Evolutionary conservation across 2,888 invertebrate species (phyloP).

Genomic region (Lutraria lutraria): DNA sequence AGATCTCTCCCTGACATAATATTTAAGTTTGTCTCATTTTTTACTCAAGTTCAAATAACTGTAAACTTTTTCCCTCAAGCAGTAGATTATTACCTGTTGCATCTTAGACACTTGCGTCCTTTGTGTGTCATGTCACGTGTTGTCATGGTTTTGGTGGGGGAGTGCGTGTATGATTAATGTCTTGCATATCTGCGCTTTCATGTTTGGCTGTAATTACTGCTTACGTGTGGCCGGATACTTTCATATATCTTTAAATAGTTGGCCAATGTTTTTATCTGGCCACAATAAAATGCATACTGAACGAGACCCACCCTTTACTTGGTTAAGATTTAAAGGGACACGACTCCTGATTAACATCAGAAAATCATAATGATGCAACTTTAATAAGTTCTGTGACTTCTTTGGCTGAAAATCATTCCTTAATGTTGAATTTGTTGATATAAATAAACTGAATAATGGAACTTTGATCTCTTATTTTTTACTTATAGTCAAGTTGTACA

Average conservation of each 20-base stretch:
- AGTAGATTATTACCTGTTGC: neutral
- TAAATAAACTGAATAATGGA: too few species aligned
- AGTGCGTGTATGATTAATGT: conserved; percentile 38
- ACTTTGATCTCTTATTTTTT: too few species aligned
- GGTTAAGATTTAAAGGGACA: too few species aligned
- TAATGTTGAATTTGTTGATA: too few species aligned
- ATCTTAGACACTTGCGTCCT: neutral
- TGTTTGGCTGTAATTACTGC: neutral
- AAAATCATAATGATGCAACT: too few species aligned
- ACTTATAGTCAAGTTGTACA: too few species aligned
- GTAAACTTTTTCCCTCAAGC: neutral
- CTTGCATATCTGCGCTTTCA: neutral
- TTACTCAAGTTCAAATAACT: conserved; percentile 2
- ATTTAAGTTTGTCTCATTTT: neutral
- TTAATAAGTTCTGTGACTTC: too few species aligned
- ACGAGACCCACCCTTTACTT: too few species aligned
- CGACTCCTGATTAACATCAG: too few species aligned
- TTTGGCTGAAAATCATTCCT: too few species aligned
- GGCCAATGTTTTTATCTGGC: neutral
- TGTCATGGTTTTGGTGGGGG: conserved; percentile 53
- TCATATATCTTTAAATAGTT: conserved; percentile 3
- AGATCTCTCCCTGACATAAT: conserved; percentile 2
- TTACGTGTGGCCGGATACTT: neutral
- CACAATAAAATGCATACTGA: neutral
- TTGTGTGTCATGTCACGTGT: neutral